Conservation (phyloP, 2,113 vertebrate species). For the Cochlearius cochlearius region DNA sequence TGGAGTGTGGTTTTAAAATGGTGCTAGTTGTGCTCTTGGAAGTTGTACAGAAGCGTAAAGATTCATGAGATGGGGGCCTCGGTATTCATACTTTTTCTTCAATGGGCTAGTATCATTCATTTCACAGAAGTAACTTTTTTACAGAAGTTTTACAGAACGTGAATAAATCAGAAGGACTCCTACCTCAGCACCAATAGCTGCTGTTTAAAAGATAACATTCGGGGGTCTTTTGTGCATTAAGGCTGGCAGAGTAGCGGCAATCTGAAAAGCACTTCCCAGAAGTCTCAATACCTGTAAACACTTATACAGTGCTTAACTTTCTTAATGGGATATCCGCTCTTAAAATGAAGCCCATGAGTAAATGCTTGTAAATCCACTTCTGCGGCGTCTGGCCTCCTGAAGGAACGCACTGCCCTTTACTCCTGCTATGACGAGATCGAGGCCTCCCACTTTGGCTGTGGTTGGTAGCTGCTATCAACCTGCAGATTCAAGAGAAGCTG, state of each 20-base stretch:
- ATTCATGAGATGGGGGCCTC: not conserved
- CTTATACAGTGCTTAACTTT: not conserved
- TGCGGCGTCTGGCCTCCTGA: not conserved
- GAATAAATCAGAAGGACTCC: not conserved
- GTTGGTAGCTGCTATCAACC: not conserved
- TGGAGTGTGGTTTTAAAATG: not conserved
- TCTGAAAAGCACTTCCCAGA: not conserved
- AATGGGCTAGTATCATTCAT: not conserved
- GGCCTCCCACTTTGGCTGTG: not conserved
- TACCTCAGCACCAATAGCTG: not conserved
- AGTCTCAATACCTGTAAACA: not conserved
- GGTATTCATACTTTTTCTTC: not conserved
- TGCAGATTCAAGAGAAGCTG: too few species aligned
- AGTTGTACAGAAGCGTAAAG: not conserved
- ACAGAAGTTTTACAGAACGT: not conserved
- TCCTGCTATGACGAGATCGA: not conserved
- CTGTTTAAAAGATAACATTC: not conserved
- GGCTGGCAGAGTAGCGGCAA: accelerated
- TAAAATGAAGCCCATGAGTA: not conserved
- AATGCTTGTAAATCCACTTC: not conserved
- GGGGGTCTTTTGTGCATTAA: not conserved
- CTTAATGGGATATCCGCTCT: not conserved
- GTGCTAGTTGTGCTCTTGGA: not conserved
- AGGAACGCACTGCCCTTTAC: not conserved
- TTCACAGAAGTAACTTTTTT: not conserved